Conservation (phyloP, 2,797 vertebrate genomes). For the Rhincodon typus region DNA sequence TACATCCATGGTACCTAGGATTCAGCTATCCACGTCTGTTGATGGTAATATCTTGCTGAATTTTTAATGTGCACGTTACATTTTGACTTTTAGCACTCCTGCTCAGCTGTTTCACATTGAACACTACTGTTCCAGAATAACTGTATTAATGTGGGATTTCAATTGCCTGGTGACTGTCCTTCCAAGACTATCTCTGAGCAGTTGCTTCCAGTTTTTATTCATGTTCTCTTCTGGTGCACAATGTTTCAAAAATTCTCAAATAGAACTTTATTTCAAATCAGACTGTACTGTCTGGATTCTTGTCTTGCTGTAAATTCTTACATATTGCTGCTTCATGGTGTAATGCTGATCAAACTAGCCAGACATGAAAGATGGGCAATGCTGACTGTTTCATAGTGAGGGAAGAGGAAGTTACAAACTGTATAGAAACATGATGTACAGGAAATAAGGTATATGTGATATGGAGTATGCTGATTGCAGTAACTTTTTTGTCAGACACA, state of each 20-base stretch:
- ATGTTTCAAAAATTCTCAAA: neutral
- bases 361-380: neutral
- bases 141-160: neutral
- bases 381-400: neutral
- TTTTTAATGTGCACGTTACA: neutral
- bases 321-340: neutral
- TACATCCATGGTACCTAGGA: neutral
- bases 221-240: neutral
- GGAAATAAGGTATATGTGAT: neutral
- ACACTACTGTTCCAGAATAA: neutral
- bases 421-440: neutral
- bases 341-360: neutral
- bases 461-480: neutral
- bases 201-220: neutral
- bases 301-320: neutral
- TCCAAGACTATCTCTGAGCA: neutral
- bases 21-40: neutral
- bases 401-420: neutral
- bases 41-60: no score
- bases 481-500: neutral
- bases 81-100: neutral
- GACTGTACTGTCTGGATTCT: neutral
- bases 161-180: neutral
- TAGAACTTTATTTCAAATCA: neutral
- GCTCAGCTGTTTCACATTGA: neutral